Evolutionary conservation across 2,888 invertebrate genomes (phyloP).

Genomic region (Drosophila neonasuta): DNA sequence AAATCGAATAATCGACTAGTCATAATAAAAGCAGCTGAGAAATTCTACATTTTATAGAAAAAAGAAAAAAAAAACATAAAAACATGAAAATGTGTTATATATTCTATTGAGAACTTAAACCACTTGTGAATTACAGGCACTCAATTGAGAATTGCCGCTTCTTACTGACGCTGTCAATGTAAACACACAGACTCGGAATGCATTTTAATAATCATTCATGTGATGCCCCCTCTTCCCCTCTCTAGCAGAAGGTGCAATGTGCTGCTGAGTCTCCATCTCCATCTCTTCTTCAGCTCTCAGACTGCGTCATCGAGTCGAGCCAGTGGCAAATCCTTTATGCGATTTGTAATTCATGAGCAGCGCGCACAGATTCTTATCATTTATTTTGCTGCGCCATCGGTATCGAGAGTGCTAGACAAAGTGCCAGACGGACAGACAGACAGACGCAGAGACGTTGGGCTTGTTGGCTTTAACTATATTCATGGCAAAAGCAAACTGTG

Average conservation of each 20-base stretch:
- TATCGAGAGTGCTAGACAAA: conserved; percentile 57
- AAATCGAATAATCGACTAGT: conserved; percentile 60
- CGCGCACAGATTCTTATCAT: conserved; percentile 75
- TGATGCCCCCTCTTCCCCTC: not conserved
- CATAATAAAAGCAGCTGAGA: conserved; percentile 61
- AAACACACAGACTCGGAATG: conserved; percentile 44
- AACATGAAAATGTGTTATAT: conserved; percentile 1
- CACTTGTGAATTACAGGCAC: conserved; percentile 45
- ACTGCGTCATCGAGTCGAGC: conserved; percentile 31
- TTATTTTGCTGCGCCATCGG: conserved; percentile 71
- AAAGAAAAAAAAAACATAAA: conserved; percentile 8
- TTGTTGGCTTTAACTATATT: conserved; percentile 69
- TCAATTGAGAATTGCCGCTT: conserved; percentile 28
- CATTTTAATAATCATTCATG: conserved; percentile 48
- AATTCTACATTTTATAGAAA: conserved; percentile 75
- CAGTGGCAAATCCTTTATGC: conserved; percentile 76
- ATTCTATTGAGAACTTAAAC: conserved; percentile 17
- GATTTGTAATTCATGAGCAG: conserved; percentile 77
- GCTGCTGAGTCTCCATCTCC: conserved; percentile 23
- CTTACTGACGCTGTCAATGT: conserved; percentile 17
- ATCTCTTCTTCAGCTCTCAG: not conserved
- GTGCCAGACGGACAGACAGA: conserved; percentile 17
- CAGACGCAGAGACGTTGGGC: conserved; percentile 24
- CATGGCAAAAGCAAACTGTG: conserved; percentile 44
- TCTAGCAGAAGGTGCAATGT: conserved; percentile 41